Evolutionary conservation across 2,888 invertebrate species (phyloP).

Genomic region (Agriopis leucophaearia): DNA sequence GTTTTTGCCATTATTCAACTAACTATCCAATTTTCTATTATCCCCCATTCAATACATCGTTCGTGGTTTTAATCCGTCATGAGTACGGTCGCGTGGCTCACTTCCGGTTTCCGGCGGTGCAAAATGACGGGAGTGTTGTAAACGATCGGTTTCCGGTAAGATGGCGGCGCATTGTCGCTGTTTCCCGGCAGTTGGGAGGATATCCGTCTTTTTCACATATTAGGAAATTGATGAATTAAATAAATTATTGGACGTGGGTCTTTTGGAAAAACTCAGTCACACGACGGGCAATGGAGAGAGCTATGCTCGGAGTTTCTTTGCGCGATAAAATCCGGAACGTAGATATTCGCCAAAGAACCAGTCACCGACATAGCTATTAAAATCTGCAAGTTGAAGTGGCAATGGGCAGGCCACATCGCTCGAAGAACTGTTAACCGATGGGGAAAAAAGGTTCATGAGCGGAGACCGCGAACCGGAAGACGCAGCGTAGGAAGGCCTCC

Average conservation of each 20-base stretch:
- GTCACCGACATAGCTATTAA: no score
- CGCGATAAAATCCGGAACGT: no score
- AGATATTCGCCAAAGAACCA: no score
- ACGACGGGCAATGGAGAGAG: no score
- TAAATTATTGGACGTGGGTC: background rate
- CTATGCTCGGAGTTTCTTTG: no score
- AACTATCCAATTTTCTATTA: slow-evolving; percentile 28
- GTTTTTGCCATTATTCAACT: slow-evolving; percentile 5
- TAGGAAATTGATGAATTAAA: slow-evolving; percentile 31
- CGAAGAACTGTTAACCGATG: no score
- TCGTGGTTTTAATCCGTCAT: slow-evolving; percentile 57
- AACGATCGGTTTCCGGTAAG: slow-evolving; percentile 62
- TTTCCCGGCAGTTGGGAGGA: slow-evolving; percentile 54
- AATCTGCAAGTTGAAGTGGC: no score
- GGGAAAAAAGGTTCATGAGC: no score
- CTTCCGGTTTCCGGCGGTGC: slow-evolving; percentile 75
- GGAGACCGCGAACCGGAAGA: no score
- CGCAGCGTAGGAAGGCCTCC: no score
- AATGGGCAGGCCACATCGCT: no score
- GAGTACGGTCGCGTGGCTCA: slow-evolving; percentile 66
- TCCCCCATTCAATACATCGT: slow-evolving; percentile 40
- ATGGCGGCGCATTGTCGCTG: slow-evolving; percentile 47
- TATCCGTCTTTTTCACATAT: slow-evolving; percentile 47
- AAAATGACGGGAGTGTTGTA: slow-evolving; percentile 65
- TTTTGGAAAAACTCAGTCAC: no score